Evolutionary conservation across 2,888 invertebrate species (phyloP).

Genomic region (Hedya salicella): DNA sequence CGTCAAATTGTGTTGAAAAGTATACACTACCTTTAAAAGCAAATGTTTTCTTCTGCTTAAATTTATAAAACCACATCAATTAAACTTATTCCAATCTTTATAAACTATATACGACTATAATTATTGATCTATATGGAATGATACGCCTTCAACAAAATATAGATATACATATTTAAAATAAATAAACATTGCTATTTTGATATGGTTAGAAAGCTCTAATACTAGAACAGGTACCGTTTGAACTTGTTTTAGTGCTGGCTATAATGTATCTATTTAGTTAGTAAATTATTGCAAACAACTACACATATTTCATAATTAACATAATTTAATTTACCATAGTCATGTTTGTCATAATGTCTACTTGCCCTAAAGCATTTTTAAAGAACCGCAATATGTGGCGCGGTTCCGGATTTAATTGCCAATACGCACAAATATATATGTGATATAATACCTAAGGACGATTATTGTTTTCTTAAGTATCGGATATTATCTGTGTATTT

Average conservation of each 20-base stretch:
- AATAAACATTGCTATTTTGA: conserved; percentile 9
- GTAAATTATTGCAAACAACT: not conserved
- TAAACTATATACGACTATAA: not conserved
- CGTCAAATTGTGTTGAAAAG: too few relatives aligned
- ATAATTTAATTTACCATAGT: too few relatives aligned
- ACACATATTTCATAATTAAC: too few relatives aligned
- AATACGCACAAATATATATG: too few relatives aligned
- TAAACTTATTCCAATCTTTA: not conserved
- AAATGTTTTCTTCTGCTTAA: conserved; percentile 2
- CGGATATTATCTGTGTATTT: too few relatives aligned
- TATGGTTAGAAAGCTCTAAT: conserved; percentile 27
- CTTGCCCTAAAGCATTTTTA: too few relatives aligned
- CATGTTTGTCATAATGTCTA: too few relatives aligned
- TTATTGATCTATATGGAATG: conserved; percentile 28
- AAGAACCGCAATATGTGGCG: too few relatives aligned
- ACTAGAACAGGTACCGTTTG: conserved; percentile 29
- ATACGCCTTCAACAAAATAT: conserved; percentile 8
- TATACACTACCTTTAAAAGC: not conserved
- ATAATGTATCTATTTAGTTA: not conserved
- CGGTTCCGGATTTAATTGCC: too few relatives aligned
- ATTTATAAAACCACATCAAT: not conserved
- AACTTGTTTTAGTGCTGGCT: conserved; percentile 7
- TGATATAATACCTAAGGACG: too few relatives aligned
- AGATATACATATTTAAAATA: conserved; percentile 11
- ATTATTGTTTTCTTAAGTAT: too few relatives aligned